Conservation (phyloP, 2,888 invertebrate genomes). For the Nephrotoma appendiculata region DNA sequence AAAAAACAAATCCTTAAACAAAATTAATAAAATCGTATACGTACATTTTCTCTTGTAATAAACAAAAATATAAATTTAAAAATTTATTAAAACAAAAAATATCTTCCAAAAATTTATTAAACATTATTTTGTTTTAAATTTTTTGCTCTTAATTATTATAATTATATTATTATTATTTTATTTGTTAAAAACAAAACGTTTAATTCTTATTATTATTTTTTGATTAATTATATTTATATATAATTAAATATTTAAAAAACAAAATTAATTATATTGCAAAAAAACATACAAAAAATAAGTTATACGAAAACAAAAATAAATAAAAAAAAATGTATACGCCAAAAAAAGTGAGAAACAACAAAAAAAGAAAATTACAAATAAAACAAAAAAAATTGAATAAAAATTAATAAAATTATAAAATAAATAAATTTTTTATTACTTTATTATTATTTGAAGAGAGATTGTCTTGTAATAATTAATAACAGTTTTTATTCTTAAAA, state of each 20-base stretch:
- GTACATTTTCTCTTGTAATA: constrained; percentile 4
- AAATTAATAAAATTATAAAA: neutral
- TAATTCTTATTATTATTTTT: neutral
- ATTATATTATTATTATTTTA: neutral
- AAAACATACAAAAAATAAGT: neutral
- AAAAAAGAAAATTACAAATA: neutral
- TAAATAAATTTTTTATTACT: neutral
- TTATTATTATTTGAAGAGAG: neutral
- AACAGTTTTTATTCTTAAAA: neutral
- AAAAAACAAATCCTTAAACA: neutral
- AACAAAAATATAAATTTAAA: neutral
- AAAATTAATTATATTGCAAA: neutral
- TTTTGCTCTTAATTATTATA: neutral
- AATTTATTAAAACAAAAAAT: neutral
- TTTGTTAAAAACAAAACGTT: neutral
- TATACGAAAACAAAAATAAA: neutral
- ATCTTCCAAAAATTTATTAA: constrained; percentile 1
- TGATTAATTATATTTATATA: neutral
- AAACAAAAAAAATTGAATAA: neutral
- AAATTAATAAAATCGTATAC: constrained; percentile 1
- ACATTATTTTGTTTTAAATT: neutral
- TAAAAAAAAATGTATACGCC: neutral
- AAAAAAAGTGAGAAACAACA: neutral
- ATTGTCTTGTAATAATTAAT: neutral
- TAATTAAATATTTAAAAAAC: neutral